Conservation (phyloP, 2,113 vertebrate genomes). For the Saguinus imperator region DNA sequence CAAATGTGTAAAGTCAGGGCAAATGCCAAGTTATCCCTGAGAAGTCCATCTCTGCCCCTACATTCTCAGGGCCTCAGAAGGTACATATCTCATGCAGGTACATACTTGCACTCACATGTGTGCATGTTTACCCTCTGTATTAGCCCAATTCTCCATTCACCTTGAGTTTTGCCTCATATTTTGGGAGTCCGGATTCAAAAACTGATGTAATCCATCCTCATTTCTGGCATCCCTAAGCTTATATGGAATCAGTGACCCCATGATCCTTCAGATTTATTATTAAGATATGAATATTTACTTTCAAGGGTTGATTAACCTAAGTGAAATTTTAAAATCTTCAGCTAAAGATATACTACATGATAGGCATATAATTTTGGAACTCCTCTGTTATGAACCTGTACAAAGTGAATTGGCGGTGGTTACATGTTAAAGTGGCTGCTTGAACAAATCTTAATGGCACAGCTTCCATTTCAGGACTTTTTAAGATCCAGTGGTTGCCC, state of each 20-base stretch:
- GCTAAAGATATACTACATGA: not conserved
- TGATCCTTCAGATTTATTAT: not conserved
- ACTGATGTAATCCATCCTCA: not conserved
- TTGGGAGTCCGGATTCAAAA: not conserved
- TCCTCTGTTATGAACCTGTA: not conserved
- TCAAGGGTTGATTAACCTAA: not conserved
- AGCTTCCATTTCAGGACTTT: not conserved
- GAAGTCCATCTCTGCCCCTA: not conserved
- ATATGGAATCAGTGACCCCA: not conserved
- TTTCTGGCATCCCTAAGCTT: not conserved
- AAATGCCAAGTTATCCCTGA: not conserved
- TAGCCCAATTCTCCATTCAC: not conserved
- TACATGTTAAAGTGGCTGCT: not conserved
- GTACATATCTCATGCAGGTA: not conserved
- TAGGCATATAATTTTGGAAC: not conserved
- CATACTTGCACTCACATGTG: too few relatives aligned
- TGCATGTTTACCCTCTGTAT: not conserved
- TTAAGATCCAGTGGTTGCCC: not conserved
- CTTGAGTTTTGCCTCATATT: not conserved
- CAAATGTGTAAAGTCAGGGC: not conserved
- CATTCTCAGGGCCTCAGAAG: not conserved
- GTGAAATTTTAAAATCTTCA: slow-evolving; percentile 13
- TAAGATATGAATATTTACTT: not conserved
- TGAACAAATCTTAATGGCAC: not conserved
- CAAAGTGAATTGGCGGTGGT: not conserved